Base-by-base conservation (phyloP, 2,888 invertebrate species). In the Pterobdella sp. region DNA sequence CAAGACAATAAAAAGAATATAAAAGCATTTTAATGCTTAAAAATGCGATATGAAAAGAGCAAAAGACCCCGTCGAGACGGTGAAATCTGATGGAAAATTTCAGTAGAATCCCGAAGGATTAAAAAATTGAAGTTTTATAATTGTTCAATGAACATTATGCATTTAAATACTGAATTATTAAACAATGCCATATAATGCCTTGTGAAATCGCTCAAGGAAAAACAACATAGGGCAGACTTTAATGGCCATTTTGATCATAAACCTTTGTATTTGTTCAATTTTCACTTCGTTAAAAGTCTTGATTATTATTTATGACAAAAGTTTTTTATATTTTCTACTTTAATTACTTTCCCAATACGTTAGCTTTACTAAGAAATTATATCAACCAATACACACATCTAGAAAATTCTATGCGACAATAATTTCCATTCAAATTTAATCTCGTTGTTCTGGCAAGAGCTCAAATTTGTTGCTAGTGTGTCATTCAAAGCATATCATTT, bases 11-110 rank as follows among this genome's bases (percentile, higher is more conserved):
- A 56, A 56, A 56, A n/a, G 4, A 7, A n/a, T 26, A 56, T 56
- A 56, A 56, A 56, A n/a, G 60, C 60, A 56, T 56, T 56, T 56
- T 56, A 56, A 56, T 18, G n/a, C 60, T 22, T 56, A 56, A 22
- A 56, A 56, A 56, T 56, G 60, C 60, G 60, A 56, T 3, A 56
- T 56, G 60, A 56, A 56, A n/a, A n/a, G n/a, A 26, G n/a, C 7
- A 56, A 56, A 56, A 22, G 4, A n/a, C n/a, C 26, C n/a, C 10
- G n/a, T 4, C 18, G 60, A 56, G 60, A 14, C 18, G n/a, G n/a
- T 4, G 26, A 26, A 56, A n/a, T n/a, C n/a, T n/a, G n/a, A n/a
- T n/a, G n/a, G n/a, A n/a, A n/a, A n/a, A n/a, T n/a, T n/a, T n/a
- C n/a, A n/a, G n/a, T n/a, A n/a, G n/a, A n/a, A n/a, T n/a, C n/a